Evolutionary conservation across 2,113 vertebrate species (phyloP).

Genomic region (Neofelis nebulosa): DNA sequence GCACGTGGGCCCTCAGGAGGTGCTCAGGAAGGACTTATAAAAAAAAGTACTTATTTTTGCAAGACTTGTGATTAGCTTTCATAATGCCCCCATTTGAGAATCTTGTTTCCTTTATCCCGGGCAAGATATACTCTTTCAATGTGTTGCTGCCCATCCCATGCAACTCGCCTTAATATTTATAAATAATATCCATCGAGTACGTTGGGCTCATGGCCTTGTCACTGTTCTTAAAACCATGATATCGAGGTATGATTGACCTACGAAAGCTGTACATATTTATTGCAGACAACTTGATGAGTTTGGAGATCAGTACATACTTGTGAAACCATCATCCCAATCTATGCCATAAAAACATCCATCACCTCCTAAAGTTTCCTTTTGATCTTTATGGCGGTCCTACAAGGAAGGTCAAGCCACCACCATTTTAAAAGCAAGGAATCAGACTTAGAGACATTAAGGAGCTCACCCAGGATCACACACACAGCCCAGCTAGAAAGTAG

Average conservation of each 20-base stretch:
- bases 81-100: not conserved
- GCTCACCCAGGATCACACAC: not conserved
- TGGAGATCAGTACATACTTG: not conserved
- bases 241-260: not conserved
- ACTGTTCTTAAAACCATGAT: not conserved
- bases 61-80: not conserved
- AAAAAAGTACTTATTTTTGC: not conserved
- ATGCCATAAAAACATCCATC: not conserved
- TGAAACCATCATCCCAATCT: not conserved
- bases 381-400: not conserved
- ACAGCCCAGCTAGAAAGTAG: not conserved
- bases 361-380: not conserved
- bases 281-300: not conserved
- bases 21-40: not conserved
- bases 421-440: not conserved
- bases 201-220: not conserved
- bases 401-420: fast-evolving
- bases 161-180: not conserved
- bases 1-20: not conserved
- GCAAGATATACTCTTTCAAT: not conserved
- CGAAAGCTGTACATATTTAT: not conserved
- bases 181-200: not conserved
- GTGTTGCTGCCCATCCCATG: not conserved
- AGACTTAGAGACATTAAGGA: not conserved
- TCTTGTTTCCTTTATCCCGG: not conserved